Evolutionary conservation across 2,113 vertebrate genomes (phyloP), one percentile per base, ranked within the genome.

Genomic region (Malurus cyaneus): DNA sequence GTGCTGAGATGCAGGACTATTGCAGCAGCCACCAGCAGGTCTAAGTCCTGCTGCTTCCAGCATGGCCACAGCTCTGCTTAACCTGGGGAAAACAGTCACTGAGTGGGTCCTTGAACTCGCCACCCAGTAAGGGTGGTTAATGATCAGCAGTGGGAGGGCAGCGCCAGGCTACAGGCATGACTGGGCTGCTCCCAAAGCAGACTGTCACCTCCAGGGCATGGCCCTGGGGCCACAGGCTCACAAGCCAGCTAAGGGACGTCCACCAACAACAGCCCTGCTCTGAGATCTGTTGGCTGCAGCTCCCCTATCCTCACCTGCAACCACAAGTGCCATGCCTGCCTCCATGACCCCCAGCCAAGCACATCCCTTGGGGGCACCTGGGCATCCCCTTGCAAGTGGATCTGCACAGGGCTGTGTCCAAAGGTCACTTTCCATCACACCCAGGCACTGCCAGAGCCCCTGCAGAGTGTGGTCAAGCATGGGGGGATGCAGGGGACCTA

Each of bases 61-160:
- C 73, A 67, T 4, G 7, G 18, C 24, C 24, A 11, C 36, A 72
- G 16, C 26, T 92, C 56, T 34, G 47, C 42, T 61, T 26, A 53
- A 50, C 6, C 28, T 21, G 24, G 19, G 78, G 61, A 86, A 65
- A 93, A 88, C 36, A 31, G 56, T 19, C 3, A 2, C 44, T 1
- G 1, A 2, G 1, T 36, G 31, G 32, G 80, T 86, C 92, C 72
- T 93, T 96, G 94, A 96, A 92, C 94, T 71, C 10, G 0, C 11
- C 24, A 8, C 6, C 8, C 0, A 56, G 64, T 92, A 94, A 73
- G 21, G 3, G 18, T 86, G 60, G 95, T 95, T 96, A 96, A 95
- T 96, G 80, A 96, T 94, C 91, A 96, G 79, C 1, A 4, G 39
- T 77, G 69, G 60, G 50, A 91, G 60, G 82, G 31, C 41, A 92